Percentiles rank a stretch among this genome's conserved stretches.
Evolutionary conservation across 2,113 vertebrate species (phyloP).

Genomic region (Limnothrissa miodon): DNA sequence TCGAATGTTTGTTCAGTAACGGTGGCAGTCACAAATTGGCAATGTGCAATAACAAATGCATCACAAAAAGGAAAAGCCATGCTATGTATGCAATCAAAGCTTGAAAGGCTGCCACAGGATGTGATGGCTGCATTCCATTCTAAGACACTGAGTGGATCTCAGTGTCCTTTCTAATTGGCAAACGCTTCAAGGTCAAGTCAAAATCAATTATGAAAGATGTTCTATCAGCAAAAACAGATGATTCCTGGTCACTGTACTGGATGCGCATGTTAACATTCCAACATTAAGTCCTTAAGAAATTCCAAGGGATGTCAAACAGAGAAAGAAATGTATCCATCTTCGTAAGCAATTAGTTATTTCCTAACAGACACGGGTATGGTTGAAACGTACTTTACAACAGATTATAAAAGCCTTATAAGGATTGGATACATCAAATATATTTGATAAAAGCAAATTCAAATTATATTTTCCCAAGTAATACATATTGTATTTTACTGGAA

Average conservation of each 20-base stretch:
- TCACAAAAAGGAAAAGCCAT: neutral
- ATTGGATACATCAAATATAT: neutral
- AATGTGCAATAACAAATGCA: neutral
- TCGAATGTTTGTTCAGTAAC: neutral
- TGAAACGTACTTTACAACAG: neutral
- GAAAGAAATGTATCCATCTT: neutral
- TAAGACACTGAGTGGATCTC: neutral
- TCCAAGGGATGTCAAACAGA: neutral
- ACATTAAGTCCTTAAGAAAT: neutral
- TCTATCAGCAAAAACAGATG: neutral
- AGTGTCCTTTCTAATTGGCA: constrained; percentile 8
- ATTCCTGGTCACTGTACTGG: neutral
- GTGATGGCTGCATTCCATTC: neutral
- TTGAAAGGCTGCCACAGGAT: neutral
- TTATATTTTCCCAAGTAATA: neutral
- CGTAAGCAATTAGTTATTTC: neutral
- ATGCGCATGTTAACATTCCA: too few species aligned
- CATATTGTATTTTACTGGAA: neutral
- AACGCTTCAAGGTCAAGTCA: neutral
- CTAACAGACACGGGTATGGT: neutral
- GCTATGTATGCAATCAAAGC: too few species aligned
- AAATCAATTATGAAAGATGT: constrained; percentile 7
- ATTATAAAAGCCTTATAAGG: neutral
- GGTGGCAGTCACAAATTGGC: neutral
- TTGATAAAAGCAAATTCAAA: neutral